A percentile compares a stretch with the other conserved stretches of the same genome.
Conservation (phyloP, 2,888 invertebrate species). For the Drosophila leonis region DNA sequence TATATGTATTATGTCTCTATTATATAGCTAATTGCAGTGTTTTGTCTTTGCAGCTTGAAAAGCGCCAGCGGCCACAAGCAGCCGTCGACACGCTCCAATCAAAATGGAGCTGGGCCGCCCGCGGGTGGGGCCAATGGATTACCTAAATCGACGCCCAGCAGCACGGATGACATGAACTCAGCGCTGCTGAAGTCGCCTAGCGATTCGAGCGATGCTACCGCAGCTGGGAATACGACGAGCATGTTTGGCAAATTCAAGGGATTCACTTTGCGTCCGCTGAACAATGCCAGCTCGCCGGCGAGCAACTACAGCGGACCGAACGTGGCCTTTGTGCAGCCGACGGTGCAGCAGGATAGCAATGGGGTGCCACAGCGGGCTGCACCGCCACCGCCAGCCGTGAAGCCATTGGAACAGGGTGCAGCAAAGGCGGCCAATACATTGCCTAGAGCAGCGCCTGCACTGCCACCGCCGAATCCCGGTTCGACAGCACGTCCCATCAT, state of each 20-base stretch:
- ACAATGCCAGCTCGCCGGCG: conserved; percentile 77
- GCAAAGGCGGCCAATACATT: conserved; percentile 53
- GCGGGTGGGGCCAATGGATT: conserved; percentile 66
- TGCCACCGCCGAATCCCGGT: conserved; percentile 89
- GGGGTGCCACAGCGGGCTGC: conserved; percentile 86
- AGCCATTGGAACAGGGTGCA: conserved; percentile 56
- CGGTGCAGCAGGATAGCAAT: conserved; percentile 76
- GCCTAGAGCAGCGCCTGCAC: conserved; percentile 85
- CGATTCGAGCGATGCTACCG: conserved; percentile 86
- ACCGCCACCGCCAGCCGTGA: conserved; percentile 88
- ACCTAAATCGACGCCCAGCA: conserved; percentile 87
- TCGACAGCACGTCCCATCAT: conserved; percentile 90
- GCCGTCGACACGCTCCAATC: conserved; percentile 52
- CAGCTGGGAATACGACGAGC: conserved; percentile 86
- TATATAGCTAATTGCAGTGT: not conserved
- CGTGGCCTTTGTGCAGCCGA: conserved; percentile 87
- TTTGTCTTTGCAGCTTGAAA: conserved; percentile 79
- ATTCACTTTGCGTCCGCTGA: conserved; percentile 88
- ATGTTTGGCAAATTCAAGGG: conserved; percentile 96
- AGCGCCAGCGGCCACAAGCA: conserved; percentile 75
- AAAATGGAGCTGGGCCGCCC: conserved; percentile 67
- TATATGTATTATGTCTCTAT: too few species aligned
- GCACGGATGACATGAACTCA: conserved; percentile 90
- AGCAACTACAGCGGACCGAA: conserved; percentile 85
- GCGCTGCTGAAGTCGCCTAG: conserved; percentile 88